A percentile compares a stretch with the other conserved stretches of the same genome.
Evolutionary conservation across 2,797 vertebrate genomes (phyloP).

Genomic region (Decapterus maruadsi): DNA sequence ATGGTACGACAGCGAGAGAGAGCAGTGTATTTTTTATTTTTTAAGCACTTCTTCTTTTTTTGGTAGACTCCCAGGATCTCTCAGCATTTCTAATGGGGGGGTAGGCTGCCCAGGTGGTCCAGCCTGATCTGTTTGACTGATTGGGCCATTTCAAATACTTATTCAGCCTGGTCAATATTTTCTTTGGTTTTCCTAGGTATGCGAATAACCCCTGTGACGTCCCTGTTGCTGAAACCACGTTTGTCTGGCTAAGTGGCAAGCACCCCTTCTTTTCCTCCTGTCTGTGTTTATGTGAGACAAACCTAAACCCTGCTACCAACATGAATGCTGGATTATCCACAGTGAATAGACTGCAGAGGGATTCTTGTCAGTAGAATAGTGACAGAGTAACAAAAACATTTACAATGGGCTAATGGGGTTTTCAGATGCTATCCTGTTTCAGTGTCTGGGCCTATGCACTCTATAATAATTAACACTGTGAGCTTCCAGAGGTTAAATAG

Average conservation of each 20-base stretch:
- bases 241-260: constrained; percentile 28
- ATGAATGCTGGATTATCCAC: constrained; percentile 55
- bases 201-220: constrained; percentile 35
- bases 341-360: constrained; percentile 30
- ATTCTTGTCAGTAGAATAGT: constrained; percentile 49
- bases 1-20: constrained; percentile 26
- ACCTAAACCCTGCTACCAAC: constrained; percentile 49
- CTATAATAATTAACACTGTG: constrained; percentile 44
- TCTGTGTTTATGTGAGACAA: constrained; percentile 67
- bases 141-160: constrained; percentile 59
- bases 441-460: constrained; percentile 32
- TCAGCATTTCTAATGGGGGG: constrained; percentile 25
- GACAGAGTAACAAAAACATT: constrained; percentile 55
- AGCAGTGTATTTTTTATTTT: constrained; percentile 54
- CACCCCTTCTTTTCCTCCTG: constrained; percentile 20
- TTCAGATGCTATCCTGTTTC: constrained; percentile 51
- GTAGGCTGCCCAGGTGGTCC: constrained; percentile 66
- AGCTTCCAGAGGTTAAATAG: constrained; percentile 28
- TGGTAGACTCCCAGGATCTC: constrained; percentile 38
- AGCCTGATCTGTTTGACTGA: constrained; percentile 53
- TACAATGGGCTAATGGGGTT: constrained; percentile 34
- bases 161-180: constrained; percentile 70
- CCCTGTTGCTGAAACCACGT: constrained; percentile 36
- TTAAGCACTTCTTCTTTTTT: constrained; percentile 50
- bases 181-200: constrained; percentile 59